Conservation (phyloP, 2,113 vertebrate species). For the Polyodon spathula region DNA sequence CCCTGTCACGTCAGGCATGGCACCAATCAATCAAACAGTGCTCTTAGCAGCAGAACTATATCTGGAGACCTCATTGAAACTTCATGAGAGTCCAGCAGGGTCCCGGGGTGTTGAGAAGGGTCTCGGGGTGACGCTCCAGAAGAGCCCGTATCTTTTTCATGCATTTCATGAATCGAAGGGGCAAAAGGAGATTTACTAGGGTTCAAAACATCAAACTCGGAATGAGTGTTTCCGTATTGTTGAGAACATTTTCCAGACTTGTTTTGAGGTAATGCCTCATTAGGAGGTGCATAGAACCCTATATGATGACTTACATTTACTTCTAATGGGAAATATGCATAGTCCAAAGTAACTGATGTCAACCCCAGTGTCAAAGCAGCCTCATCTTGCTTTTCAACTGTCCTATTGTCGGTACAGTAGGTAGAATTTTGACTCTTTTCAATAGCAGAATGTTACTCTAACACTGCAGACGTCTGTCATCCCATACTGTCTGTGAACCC, state of each 20-base stretch:
- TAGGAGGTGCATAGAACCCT: too few relatives aligned
- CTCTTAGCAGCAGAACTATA: not conserved
- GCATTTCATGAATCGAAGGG: not conserved
- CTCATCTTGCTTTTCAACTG: too few relatives aligned
- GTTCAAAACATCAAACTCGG: not conserved
- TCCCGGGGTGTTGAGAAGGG: conserved; percentile 13
- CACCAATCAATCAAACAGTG: conserved; percentile 39
- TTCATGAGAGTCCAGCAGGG: conserved; percentile 30
- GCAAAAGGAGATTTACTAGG: not conserved
- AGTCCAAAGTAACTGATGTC: too few relatives aligned
- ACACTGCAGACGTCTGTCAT: too few relatives aligned
- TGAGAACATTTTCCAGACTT: not conserved
- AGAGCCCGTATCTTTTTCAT: conserved; percentile 23
- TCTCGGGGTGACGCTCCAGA: conserved; percentile 10
- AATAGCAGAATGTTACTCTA: too few relatives aligned
- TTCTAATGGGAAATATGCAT: too few relatives aligned
- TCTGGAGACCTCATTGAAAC: conserved; percentile 27
- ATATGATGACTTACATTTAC: too few relatives aligned
- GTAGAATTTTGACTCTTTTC: too few relatives aligned
- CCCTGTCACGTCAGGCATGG: conserved; percentile 33
- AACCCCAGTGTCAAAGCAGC: too few relatives aligned
- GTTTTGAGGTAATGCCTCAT: too few relatives aligned
- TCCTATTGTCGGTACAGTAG: too few relatives aligned
- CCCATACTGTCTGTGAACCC: too few relatives aligned
- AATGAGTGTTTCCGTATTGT: not conserved